phyloP scores from a whole-genome alignment of 2,113 vertebrate genomes.

The Pituophis catenifer region DNA sequence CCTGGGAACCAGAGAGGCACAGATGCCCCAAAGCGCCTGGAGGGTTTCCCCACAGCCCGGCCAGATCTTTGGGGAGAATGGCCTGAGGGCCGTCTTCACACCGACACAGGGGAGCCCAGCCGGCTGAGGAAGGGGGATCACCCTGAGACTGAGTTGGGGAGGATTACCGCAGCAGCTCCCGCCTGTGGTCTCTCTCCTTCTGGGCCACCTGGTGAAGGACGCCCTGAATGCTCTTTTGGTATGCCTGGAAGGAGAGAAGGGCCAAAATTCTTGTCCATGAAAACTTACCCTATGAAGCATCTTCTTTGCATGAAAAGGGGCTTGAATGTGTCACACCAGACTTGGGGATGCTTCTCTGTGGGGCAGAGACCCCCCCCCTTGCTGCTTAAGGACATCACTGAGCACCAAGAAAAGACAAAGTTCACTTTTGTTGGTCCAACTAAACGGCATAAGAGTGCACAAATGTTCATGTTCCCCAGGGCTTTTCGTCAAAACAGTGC shows the following conservation, averaged over 20 bases:
- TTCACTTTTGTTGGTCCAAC: neutral
- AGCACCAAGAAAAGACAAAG: neutral
- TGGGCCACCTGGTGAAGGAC: slow-evolving; percentile 58
- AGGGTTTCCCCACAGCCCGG: neutral
- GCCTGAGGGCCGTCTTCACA: neutral
- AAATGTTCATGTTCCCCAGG: neutral
- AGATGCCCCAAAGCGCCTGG: neutral
- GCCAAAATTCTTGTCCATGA: neutral
- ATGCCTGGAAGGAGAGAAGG: slow-evolving; percentile 55
- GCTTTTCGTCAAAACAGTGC: neutral
- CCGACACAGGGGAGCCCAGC: neutral
- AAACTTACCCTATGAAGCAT: neutral
- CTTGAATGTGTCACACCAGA: neutral
- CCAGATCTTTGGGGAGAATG: neutral
- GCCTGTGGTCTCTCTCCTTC: slow-evolving; percentile 49
- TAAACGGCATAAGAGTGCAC: neutral
- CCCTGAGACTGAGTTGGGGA: fast-evolving
- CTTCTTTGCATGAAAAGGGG: neutral
- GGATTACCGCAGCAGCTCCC: slow-evolving; percentile 62
- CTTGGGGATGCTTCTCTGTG: no score
- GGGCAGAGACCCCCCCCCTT: neutral
- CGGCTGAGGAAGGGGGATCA: neutral
- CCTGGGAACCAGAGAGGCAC: slow-evolving; percentile 50
- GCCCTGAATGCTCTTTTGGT: slow-evolving; percentile 44
- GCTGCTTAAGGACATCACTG: neutral